A percentile compares a stretch with the other conserved stretches of the same genome.
These are phyloP conservation scores for Drosophila baimaii DNA, from an alignment of 1,140 invertebrate genomes.

Conservation along the genomic window DNA sequence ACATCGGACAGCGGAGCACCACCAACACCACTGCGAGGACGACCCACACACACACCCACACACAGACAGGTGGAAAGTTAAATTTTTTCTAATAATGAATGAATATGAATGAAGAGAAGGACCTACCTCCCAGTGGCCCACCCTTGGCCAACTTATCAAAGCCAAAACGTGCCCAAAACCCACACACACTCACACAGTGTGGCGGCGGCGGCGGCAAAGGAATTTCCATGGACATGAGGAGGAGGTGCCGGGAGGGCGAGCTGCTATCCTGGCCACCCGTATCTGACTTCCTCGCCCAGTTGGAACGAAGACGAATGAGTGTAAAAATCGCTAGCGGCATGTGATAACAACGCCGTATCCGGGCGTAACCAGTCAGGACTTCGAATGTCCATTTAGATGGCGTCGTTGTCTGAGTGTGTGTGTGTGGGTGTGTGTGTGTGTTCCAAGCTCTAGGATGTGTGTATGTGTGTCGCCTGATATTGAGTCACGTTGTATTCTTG, in stretches of 20 bases:
- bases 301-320: constrained; percentile 83
- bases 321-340: constrained; percentile 78
- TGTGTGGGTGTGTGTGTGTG: constrained; percentile 7
- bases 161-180: constrained; percentile 81
- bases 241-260: constrained; percentile 1
- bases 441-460: background rate
- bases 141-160: constrained; percentile 71
- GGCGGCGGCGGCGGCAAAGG: constrained; percentile 34
- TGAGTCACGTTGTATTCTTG: constrained; percentile 83
- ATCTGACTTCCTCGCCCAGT: constrained; percentile 74
- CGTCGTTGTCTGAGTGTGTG: constrained; percentile 4
- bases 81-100: constrained; percentile 83
- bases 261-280: constrained; percentile 29
- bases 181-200: constrained; percentile 40
- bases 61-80: constrained; percentile 59
- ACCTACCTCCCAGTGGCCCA: constrained; percentile 35
- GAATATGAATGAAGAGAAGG: constrained; percentile 76
- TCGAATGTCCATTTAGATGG: constrained; percentile 78
- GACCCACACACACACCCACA: constrained; percentile 18
- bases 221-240: constrained; percentile 71
- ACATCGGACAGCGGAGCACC: constrained; percentile 49
- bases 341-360: constrained; percentile 73
- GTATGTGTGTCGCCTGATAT: constrained; percentile 50
- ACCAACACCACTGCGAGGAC: constrained; percentile 20
- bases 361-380: constrained; percentile 64